These are phyloP conservation scores for Avahi laniger DNA, from an alignment of 2,797 vertebrate genomes.

Conservation along the genomic window DNA sequence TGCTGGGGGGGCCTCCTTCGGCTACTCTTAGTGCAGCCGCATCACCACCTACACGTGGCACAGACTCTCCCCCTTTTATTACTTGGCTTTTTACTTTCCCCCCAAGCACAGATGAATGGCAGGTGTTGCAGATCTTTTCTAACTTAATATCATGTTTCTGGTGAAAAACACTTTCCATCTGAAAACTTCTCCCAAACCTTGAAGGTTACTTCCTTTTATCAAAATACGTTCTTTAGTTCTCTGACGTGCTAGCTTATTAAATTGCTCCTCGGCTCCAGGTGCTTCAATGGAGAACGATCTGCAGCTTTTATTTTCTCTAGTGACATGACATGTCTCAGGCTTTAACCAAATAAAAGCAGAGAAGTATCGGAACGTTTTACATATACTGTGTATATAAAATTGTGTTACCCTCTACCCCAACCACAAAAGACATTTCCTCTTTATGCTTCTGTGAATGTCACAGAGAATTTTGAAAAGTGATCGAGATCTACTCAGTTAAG, in stretches of 20 bases:
- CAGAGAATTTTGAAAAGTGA: not conserved
- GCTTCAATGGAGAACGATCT: not conserved
- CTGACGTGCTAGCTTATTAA: conserved; percentile 53
- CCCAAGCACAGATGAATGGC: conserved; percentile 21
- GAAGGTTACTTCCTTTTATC: conserved; percentile 51
- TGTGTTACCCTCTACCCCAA: not conserved
- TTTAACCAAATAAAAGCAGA: conserved; percentile 5
- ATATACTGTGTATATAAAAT: not conserved
- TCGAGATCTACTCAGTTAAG: not conserved
- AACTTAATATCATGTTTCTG: conserved; percentile 60
- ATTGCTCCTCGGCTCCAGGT: not conserved
- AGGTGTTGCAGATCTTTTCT: conserved; percentile 56
- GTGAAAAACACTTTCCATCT: not conserved
- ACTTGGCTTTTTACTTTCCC: not conserved
- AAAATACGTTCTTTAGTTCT: conserved; percentile 57
- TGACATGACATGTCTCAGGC: not conserved
- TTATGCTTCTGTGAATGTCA: not conserved
- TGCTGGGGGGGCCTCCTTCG: not conserved
- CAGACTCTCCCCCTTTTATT: conserved; percentile 5
- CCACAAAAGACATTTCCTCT: not conserved
- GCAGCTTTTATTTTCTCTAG: conserved; percentile 1
- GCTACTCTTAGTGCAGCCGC: not conserved
- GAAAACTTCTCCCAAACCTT: conserved; percentile 36
- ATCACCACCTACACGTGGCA: not conserved
- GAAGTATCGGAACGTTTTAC: not conserved